These are phyloP conservation scores for Heliconius hewitsoni DNA, from an alignment of 1,140 invertebrate genomes.

Conservation along the genomic window DNA sequence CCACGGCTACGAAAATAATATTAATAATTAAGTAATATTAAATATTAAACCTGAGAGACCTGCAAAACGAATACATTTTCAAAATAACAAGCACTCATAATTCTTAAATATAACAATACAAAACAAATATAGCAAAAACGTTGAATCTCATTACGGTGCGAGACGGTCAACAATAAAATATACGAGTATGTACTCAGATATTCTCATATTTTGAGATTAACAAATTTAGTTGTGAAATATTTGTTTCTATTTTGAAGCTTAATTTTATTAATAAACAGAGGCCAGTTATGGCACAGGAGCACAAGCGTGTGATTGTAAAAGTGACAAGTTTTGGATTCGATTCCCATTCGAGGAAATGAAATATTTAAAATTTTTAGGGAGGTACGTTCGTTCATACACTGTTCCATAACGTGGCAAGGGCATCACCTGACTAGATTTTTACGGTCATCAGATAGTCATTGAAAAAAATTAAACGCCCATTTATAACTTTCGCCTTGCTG, in stretches of 20 bases:
- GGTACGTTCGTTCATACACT: too few species aligned
- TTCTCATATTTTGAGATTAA: not conserved
- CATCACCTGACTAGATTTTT: too few species aligned
- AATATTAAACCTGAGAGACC: too few species aligned
- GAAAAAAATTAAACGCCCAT: too few species aligned
- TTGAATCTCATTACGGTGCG: not conserved
- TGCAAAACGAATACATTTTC: not conserved
- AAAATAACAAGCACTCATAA: not conserved
- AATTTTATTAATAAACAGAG: not conserved
- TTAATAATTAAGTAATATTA: too few species aligned
- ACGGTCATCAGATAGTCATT: too few species aligned
- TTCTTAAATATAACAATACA: constrained; percentile 1
- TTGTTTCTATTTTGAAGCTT: too few species aligned
- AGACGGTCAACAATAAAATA: not conserved
- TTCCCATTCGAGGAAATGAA: not conserved
- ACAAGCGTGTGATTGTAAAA: too few species aligned
- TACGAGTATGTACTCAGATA: not conserved
- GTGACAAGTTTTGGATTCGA: not conserved
- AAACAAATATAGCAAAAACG: not conserved
- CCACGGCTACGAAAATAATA: too few species aligned
- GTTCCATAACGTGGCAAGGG: too few species aligned
- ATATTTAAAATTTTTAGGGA: too few species aligned
- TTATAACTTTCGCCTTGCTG: too few species aligned
- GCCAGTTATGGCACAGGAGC: not conserved
- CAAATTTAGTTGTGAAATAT: not conserved